Percentiles rank a stretch among this genome's conserved stretches.
Evolutionary conservation across 2,113 vertebrate species (phyloP).

Genomic region (Chamaetylas fuelleborni): DNA sequence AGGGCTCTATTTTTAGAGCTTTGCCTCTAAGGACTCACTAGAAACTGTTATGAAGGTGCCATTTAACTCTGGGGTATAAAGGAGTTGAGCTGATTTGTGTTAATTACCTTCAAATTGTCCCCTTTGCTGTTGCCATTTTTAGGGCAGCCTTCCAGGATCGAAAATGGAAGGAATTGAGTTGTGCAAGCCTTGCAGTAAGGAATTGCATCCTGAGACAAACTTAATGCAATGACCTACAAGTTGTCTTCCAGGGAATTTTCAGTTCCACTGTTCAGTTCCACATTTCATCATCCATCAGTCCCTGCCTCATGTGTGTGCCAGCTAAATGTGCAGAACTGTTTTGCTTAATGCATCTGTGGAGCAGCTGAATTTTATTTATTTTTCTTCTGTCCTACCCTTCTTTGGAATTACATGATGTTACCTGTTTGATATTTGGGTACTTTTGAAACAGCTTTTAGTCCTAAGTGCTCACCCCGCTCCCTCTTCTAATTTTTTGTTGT

Average conservation of each 20-base stretch:
- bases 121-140: not conserved
- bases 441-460: not conserved
- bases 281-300: not conserved
- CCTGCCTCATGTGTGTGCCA: not conserved
- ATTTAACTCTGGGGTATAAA: not conserved
- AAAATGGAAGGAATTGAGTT: not conserved
- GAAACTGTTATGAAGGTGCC: not conserved
- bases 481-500: not conserved
- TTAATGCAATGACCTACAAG: not conserved
- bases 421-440: not conserved
- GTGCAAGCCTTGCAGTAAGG: not conserved
- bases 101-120: not conserved
- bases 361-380: not conserved
- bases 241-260: not conserved
- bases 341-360: not conserved
- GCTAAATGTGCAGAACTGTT: not conserved
- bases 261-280: not conserved
- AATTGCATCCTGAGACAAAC: not conserved
- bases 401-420: not conserved
- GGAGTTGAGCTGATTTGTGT: not conserved
- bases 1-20: not conserved
- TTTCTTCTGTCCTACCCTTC: not conserved
- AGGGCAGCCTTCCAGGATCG: not conserved
- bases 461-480: fast-evolving
- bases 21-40: not conserved